A percentile compares a stretch with the other conserved stretches of the same genome.
Conservation (phyloP, 2,797 vertebrate genomes). For the Hypotaenidia okinawae region DNA sequence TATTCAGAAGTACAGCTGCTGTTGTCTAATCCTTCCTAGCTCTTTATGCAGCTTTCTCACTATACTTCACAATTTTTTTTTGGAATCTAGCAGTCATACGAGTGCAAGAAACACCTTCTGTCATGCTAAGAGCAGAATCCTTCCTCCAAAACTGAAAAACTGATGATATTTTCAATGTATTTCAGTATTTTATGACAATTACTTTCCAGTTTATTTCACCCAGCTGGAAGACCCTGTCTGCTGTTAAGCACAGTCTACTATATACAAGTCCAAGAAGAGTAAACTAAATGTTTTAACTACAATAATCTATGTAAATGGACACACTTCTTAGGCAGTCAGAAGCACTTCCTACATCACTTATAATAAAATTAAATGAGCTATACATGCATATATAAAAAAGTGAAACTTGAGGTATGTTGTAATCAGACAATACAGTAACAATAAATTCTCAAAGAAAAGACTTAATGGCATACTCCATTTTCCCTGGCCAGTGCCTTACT, state of each 20-base stretch:
- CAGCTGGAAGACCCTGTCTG: neutral
- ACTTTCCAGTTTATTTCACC: neutral
- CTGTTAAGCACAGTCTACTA: neutral
- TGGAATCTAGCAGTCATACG: neutral
- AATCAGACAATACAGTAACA: neutral
- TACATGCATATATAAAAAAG: neutral
- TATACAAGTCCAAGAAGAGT: neutral
- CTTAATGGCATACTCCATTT: neutral
- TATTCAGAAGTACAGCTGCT: slow-evolving; percentile 57
- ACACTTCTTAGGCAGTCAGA: neutral
- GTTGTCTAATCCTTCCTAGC: slow-evolving; percentile 20
- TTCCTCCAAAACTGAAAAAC: neutral
- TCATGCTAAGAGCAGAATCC: neutral
- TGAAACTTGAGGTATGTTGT: neutral
- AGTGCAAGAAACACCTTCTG: slow-evolving; percentile 42
- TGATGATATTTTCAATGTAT: neutral
- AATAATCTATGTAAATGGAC: neutral
- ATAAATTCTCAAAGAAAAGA: neutral
- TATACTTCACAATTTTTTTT: neutral
- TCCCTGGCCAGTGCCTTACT: neutral
- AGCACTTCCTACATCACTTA: neutral
- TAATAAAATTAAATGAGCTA: neutral
- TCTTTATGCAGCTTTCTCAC: slow-evolving; percentile 23
- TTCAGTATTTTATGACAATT: neutral
- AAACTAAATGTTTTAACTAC: neutral